Evolutionary conservation across 2,797 vertebrate species (phyloP).

Genomic region (Gymnodraco acuticeps): DNA sequence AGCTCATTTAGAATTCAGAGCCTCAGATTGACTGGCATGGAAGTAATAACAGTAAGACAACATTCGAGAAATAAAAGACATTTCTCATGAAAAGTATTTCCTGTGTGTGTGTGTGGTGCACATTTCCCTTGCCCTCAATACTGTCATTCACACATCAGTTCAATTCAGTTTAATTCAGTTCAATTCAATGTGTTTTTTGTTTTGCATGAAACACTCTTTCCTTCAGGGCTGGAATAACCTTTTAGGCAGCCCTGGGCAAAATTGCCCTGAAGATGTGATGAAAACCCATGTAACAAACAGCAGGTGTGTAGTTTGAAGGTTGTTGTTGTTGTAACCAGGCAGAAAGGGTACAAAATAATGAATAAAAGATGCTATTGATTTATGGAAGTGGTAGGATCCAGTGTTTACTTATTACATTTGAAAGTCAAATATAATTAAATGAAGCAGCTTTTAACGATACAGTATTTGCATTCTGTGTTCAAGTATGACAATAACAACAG

Average conservation of each 20-base stretch:
- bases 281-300: neutral
- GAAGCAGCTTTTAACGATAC: too few relatives aligned
- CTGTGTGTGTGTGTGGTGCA: neutral
- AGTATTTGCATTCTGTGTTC: too few relatives aligned
- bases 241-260: neutral
- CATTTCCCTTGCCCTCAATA: constrained; percentile 20
- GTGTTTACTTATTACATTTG: neutral
- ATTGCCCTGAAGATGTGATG: neutral
- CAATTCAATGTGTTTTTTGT: constrained; percentile 2
- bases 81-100: constrained; percentile 45
- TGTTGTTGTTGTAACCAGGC: neutral
- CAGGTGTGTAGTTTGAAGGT: neutral
- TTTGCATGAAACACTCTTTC: constrained; percentile 24
- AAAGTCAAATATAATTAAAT: too few relatives aligned
- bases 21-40: constrained; percentile 31
- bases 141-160: constrained; percentile 24
- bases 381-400: neutral
- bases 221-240: constrained; percentile 9
- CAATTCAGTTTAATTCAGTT: constrained; percentile 29
- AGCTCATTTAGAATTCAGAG: constrained; percentile 32
- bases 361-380: neutral
- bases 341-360: neutral
- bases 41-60: constrained; percentile 37
- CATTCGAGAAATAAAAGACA: constrained; percentile 17
- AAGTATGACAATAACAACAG: too few relatives aligned